Conservation (phyloP, 2,797 vertebrate species). For the Notolabrus celidotus region DNA sequence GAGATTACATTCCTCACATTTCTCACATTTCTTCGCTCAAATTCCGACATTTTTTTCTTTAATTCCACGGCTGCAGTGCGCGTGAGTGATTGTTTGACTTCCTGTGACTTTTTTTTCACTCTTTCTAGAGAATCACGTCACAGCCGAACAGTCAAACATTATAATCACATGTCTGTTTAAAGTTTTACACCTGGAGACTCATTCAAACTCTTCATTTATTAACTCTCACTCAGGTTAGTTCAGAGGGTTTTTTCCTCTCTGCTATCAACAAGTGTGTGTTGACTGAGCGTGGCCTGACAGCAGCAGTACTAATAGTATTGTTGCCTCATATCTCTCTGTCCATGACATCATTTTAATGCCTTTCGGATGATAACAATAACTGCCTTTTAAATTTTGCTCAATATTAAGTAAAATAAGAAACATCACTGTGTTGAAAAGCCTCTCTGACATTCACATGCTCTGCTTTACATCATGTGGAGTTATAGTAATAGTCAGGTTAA, state of each 20-base stretch:
- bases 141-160: conserved; percentile 55
- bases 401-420: too few relatives aligned
- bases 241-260: background rate
- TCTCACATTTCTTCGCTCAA: conserved; percentile 67
- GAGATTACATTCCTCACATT: conserved; percentile 77
- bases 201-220: conserved; percentile 45
- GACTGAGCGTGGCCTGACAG: background rate
- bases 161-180: conserved; percentile 45
- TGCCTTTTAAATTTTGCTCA: too few relatives aligned
- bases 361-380: background rate
- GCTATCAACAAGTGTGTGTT: conserved; percentile 48
- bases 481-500: too few relatives aligned
- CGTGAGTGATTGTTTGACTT: conserved; percentile 34
- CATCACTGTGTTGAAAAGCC: too few relatives aligned
- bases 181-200: conserved; percentile 46
- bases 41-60: conserved; percentile 68
- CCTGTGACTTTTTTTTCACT: conserved; percentile 49
- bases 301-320: background rate
- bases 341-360: background rate
- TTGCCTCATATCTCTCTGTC: background rate
- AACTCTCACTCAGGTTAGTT: conserved; percentile 37
- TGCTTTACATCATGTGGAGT: too few relatives aligned
- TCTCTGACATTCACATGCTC: too few relatives aligned
- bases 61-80: conserved; percentile 39
- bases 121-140: conserved; percentile 53